A percentile compares a stretch with the other conserved stretches of the same genome.
These are phyloP conservation scores for Oeneis ivallda DNA, from an alignment of 2,888 invertebrate genomes.

Conservation along the genomic window DNA sequence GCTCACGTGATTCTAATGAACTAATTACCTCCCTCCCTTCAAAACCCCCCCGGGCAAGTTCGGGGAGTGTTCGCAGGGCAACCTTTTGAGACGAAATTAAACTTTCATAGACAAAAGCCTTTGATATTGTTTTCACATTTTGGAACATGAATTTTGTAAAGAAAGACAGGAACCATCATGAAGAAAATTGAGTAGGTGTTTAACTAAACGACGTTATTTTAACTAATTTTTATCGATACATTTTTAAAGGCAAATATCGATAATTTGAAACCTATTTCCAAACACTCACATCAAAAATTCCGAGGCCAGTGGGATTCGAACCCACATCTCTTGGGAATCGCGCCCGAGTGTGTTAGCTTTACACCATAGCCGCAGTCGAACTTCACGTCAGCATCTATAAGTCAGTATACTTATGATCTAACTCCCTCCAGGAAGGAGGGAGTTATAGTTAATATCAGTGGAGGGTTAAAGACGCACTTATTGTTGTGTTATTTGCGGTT, in stretches of 20 bases:
- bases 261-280: too few species aligned
- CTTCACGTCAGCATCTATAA: too few species aligned
- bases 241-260: too few species aligned
- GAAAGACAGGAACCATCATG: background rate
- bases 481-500: background rate
- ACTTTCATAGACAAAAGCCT: conserved; percentile 8
- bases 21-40: conserved; percentile 33
- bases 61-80: conserved; percentile 18
- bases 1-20: conserved; percentile 36
- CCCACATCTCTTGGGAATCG: too few species aligned
- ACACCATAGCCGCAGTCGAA: too few species aligned
- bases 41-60: conserved; percentile 14
- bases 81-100: conserved; percentile 24
- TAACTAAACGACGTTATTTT: too few species aligned
- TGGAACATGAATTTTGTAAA: background rate
- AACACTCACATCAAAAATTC: too few species aligned
- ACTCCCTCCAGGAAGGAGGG: too few species aligned
- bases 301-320: too few species aligned
- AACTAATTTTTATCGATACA: too few species aligned
- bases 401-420: too few species aligned
- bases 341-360: too few species aligned
- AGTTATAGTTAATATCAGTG: background rate
- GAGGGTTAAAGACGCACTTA: background rate
- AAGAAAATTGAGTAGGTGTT: background rate
- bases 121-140: conserved; percentile 15